Evolutionary conservation across 2,797 vertebrate species (phyloP).

Genomic region (Ceyx erithaca): DNA sequence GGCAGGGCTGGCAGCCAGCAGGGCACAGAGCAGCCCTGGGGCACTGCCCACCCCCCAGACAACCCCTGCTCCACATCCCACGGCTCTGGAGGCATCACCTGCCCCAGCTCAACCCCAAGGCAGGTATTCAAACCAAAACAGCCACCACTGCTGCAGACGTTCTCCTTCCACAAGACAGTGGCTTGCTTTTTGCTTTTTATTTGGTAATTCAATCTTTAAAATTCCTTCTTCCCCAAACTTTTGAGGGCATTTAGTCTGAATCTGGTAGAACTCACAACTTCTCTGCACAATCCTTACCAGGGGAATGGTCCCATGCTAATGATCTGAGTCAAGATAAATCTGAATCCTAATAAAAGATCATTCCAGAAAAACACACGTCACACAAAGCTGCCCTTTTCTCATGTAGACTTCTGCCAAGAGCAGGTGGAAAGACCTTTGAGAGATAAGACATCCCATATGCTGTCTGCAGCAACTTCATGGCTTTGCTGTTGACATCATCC

Average conservation of each 20-base stretch:
- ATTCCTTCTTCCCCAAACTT: not conserved
- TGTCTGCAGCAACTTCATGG: not conserved
- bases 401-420: constrained; percentile 60
- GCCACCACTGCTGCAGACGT: not conserved
- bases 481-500: constrained; percentile 32
- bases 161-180: not conserved
- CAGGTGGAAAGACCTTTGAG: constrained; percentile 69
- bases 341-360: constrained; percentile 7
- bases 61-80: not conserved
- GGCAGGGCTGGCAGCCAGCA: not conserved
- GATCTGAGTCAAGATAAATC: not conserved
- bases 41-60: not conserved
- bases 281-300: not conserved
- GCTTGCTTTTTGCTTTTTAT: not conserved
- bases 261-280: not conserved
- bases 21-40: rapidly evolving
- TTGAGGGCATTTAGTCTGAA: not conserved
- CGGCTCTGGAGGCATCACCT: not conserved
- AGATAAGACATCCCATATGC: constrained; percentile 54
- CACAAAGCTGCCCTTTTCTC: constrained; percentile 50
- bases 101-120: not conserved
- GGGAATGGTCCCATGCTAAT: not conserved
- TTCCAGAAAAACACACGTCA: not conserved
- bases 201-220: not conserved
- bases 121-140: not conserved